These are phyloP conservation scores for Papilio elwesi DNA, from an alignment of 2,888 invertebrate genomes.

Conservation along the genomic window DNA sequence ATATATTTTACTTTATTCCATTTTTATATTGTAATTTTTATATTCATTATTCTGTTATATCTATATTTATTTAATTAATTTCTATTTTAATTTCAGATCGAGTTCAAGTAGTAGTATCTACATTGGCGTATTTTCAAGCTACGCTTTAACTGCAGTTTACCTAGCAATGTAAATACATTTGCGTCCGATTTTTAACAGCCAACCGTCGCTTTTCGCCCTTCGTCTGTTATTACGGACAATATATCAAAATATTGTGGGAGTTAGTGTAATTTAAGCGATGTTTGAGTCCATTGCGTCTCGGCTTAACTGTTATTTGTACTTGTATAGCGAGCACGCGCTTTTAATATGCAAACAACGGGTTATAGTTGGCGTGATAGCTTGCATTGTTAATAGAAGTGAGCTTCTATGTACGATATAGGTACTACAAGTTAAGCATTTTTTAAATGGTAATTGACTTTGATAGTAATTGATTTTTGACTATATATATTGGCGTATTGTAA, in stretches of 20 bases:
- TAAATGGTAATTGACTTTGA: too few species aligned
- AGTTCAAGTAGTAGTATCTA: conserved; percentile 27
- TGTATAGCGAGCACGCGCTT: conserved; percentile 43
- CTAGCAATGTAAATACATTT: conserved; percentile 65
- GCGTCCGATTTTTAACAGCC: conserved; percentile 74
- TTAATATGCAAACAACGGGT: conserved; percentile 46
- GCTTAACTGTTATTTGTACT: conserved; percentile 49
- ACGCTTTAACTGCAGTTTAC: conserved; percentile 63
- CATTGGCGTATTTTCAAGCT: conserved; percentile 17
- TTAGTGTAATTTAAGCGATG: conserved; percentile 70
- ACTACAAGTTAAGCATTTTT: not conserved
- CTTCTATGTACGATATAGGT: not conserved
- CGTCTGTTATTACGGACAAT: conserved; percentile 77
- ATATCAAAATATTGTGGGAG: conserved; percentile 80
- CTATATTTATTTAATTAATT: not conserved
- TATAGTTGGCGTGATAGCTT: conserved; percentile 38
- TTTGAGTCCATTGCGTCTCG: conserved; percentile 58
- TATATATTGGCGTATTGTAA: not conserved
- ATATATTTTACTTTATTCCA: too few species aligned
- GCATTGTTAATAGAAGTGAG: not conserved
- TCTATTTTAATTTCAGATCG: conserved; percentile 1
- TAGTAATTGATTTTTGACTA: not conserved
- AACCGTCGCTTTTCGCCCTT: conserved; percentile 58
- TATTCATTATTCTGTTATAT: not conserved
- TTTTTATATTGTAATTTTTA: not conserved